Evolutionary conservation across 2,888 invertebrate species (phyloP).

Genomic region (Drosophila nr. fundita): DNA sequence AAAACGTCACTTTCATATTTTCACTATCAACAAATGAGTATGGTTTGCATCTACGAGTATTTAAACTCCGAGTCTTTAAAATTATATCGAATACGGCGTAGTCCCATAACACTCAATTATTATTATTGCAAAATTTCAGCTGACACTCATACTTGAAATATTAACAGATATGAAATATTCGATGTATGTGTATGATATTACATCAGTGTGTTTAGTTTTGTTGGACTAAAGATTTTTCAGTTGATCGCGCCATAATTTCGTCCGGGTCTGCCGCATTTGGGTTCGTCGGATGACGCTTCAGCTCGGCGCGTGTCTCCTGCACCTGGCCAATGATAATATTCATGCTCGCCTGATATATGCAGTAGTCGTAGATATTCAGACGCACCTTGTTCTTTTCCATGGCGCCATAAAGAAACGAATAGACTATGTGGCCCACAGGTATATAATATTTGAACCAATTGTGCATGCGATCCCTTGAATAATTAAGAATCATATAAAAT

Average conservation of each 20-base stretch:
- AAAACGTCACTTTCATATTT: not conserved
- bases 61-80: not conserved
- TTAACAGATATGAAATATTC: not conserved
- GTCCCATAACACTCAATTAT: conserved; percentile 3
- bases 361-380: conserved; percentile 90
- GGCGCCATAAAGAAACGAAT: conserved; percentile 89
- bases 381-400: conserved; percentile 88
- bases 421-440: conserved; percentile 86
- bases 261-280: not conserved
- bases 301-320: conserved; percentile 56
- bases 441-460: conserved; percentile 90
- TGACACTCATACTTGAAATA: not conserved
- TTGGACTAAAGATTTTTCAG: not conserved
- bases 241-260: too few species aligned
- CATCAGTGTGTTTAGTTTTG: not conserved
- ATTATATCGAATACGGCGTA: not conserved
- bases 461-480: conserved; percentile 87
- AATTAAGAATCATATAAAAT: not conserved
- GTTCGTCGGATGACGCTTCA: conserved; percentile 31
- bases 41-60: not conserved
- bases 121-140: conserved; percentile 8
- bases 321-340: conserved; percentile 87
- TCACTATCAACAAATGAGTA: not conserved
- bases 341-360: conserved; percentile 90
- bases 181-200: not conserved